Evolutionary conservation across 2,888 invertebrate species (phyloP), one percentile per base, ranked within the genome.

Genomic region (Pyrgus malvae): DNA sequence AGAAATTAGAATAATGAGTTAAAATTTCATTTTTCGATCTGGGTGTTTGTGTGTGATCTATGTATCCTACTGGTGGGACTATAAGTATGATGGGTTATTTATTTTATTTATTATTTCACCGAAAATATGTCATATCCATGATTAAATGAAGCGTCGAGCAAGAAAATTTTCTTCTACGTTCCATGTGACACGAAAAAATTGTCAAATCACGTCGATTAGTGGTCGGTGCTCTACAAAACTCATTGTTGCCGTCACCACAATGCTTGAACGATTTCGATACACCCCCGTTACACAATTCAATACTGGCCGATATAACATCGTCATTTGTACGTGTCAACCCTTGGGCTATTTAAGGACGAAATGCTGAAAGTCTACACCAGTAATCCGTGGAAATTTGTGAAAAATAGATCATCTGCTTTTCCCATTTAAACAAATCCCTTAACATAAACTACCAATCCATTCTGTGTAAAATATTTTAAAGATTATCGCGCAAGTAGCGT

Each of bases 181-280:
- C 69, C 55, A 2, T 9, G 59, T 62, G 41, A 61, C 59, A 59
- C 64, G 69, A 66, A 73, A 82, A 87, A 87, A 74, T 59, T 68
- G 90, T 73, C 83, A 74, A 80, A 81, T 90, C 89, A 90, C 80
- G 89, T 82, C 90, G 89, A 89, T 90, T 89, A 89, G 88, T 78
- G 77, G 64, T 70, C 76, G 73, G 80, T 85, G 84, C 81, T 81
- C 76, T 79, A 85, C 80, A 82, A 80, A 75, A 76, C 80, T 74
- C 75, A 83, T 87, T 88, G 85, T 88, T 70, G 65, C 56, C 60
- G 63, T 61, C 73, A 63, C 76, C 80, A 86, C 87, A 87, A 87
- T 74, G 76, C 76, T 58, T 62, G 71, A 74, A 67, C 75, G 74
- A 72, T 71, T 68, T 65, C 74, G 71, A 72, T 68, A 69, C 63